Evolutionary conservation across 2,888 invertebrate species (phyloP).

Genomic region (Seira sanloemensis): DNA sequence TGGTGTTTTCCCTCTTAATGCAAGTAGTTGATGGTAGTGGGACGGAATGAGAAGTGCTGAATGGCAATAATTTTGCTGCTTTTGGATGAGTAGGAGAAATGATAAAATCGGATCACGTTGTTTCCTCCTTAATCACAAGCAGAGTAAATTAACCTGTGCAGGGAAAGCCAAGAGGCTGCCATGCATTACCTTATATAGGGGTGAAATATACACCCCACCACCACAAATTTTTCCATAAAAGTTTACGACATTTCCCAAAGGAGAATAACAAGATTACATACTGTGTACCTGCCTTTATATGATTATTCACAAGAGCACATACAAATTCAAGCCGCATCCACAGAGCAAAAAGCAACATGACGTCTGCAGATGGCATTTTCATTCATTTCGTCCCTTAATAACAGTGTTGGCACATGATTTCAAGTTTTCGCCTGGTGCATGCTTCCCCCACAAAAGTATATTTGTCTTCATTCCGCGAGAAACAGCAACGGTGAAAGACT

Average conservation of each 20-base stretch:
- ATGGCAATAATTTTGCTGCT: background rate
- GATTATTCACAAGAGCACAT: slow-evolving; percentile 1
- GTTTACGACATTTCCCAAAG: slow-evolving; percentile 54
- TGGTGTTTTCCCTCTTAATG: background rate
- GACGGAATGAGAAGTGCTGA: background rate
- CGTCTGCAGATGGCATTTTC: slow-evolving; percentile 44
- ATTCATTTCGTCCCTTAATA: background rate
- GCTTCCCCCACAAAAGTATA: slow-evolving; percentile 45
- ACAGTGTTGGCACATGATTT: background rate
- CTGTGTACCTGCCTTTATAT: slow-evolving; percentile 23
- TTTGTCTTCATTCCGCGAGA: slow-evolving; percentile 49
- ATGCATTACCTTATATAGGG: background rate
- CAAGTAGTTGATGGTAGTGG: background rate
- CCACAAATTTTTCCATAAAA: slow-evolving; percentile 24
- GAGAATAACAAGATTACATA: slow-evolving; percentile 8
- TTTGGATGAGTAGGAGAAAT: slow-evolving; percentile 10
- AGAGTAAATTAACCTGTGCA: slow-evolving; percentile 56
- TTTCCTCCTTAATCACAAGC: slow-evolving; percentile 39
- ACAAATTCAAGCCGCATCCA: background rate
- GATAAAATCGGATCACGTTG: slow-evolving; percentile 55
- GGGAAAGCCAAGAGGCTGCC: background rate
- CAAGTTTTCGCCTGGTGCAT: too few species aligned
- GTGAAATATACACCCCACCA: too few species aligned
- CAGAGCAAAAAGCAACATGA: slow-evolving; percentile 5
- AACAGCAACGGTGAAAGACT: background rate